Evolutionary conservation across 2,113 vertebrate genomes (phyloP), one percentile per base, ranked within the genome.

Genomic region (Lates calcarifer): DNA sequence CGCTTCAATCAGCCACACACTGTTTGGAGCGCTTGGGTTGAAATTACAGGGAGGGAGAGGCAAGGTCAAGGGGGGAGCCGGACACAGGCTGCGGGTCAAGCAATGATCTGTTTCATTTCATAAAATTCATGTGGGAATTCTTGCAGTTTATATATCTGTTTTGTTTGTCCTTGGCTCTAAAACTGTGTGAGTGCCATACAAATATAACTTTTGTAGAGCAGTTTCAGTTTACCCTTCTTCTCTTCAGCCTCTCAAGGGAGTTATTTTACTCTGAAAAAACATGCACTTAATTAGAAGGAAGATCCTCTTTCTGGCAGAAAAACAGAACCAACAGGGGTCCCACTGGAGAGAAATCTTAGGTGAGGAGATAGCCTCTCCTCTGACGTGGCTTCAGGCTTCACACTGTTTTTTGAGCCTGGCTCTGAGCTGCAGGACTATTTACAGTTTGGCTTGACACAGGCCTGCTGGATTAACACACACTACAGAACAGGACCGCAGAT

Each of bases 391-490:
- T 56, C 72, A 74, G 68, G 64, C 73, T 63, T 77, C 39, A 65
- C 81, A 71, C 24, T 74, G 29, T 85, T 82, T 62, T 62, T 64
- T 26, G 70, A 62, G 78, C 63, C 79, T 83, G 90, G 83, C 67
- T 63, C 83, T 3, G 82, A 81, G 85, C 82, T 78, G 67, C 66
- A 63, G 73, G 74, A 88, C 85, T 90, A 91, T 94, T 93, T 92
- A 88, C 90, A 92, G 87, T 94, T 91, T 90, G 87, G 86, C 88
- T 90, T 77, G 85, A 81, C 66, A 85, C 81, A 72, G 87, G 87
- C 82, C 87, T 71, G 86, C 85, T 87, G 91, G 88, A 93, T 93
- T 92, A 94, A 85, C 89, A 82, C 86, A 87, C 77, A 67, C 85
- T 67, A 64, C 84, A 86, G 85, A 87, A 88, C 82, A 84, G 84